Percentiles rank a stretch among this genome's conserved stretches.
phyloP scores from a whole-genome alignment of 2,113 vertebrate species.

The Atractosteus spatula region DNA sequence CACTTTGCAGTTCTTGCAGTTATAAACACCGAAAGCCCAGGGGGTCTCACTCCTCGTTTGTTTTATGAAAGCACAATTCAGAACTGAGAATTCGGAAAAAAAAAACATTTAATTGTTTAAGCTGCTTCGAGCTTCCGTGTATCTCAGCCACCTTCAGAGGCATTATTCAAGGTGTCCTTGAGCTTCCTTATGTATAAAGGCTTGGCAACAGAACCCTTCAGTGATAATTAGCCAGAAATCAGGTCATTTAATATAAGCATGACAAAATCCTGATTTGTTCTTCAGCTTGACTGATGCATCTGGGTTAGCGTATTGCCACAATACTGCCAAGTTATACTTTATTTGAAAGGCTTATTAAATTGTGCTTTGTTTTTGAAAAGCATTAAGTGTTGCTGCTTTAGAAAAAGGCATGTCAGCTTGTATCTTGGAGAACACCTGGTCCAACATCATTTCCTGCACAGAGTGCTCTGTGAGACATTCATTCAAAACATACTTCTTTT shows the following conservation, averaged over 20 bases:
- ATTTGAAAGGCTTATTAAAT: too few species aligned
- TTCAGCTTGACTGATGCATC: conserved; percentile 34
- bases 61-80: not conserved
- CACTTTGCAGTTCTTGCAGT: conserved; percentile 29
- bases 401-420: too few species aligned
- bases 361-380: too few species aligned
- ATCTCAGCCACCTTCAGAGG: conserved; percentile 30
- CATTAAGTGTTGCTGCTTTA: too few species aligned
- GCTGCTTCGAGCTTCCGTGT: conserved; percentile 43
- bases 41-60: not conserved
- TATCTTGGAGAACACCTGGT: too few species aligned
- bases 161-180: conserved; percentile 42
- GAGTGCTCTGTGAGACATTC: too few species aligned
- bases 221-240: conserved; percentile 39
- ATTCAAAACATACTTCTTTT: too few species aligned
- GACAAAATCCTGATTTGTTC: conserved; percentile 47
- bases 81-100: conserved; percentile 11
- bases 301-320: conserved; percentile 1
- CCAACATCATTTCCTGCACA: too few species aligned
- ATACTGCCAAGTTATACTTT: too few species aligned
- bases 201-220: conserved; percentile 21
- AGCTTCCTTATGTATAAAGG: conserved; percentile 18
- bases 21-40: not conserved
- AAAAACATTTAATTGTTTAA: conserved; percentile 25
- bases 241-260: conserved; percentile 33